Evolutionary conservation across 2,113 vertebrate species (phyloP).

Genomic region (Lynx canadensis): DNA sequence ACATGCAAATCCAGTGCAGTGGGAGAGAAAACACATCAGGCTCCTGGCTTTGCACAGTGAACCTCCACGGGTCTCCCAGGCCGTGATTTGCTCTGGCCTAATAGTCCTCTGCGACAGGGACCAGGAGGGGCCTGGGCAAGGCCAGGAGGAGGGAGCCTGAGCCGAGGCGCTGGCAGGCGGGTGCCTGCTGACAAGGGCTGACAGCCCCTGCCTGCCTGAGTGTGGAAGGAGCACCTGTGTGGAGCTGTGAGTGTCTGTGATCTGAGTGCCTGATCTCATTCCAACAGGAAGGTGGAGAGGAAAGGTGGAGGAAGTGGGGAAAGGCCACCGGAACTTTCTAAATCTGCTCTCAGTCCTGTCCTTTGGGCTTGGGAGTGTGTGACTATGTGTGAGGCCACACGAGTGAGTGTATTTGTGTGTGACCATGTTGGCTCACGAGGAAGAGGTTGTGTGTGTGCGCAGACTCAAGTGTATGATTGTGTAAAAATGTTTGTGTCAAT

Average conservation of each 20-base stretch:
- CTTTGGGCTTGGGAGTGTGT: neutral
- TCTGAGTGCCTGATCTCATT: neutral
- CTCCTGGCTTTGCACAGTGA: neutral
- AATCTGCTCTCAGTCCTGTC: neutral
- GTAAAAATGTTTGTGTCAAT: neutral
- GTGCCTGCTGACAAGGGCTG: neutral
- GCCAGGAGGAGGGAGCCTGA: neutral
- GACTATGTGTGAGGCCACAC: neutral
- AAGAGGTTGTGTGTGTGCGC: neutral
- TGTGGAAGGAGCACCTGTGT: neutral
- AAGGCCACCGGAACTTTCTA: neutral
- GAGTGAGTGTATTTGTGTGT: neutral
- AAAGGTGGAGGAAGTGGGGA: neutral
- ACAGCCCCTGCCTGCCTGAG: accelerated
- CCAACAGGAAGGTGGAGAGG: neutral
- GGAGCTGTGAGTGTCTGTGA: neutral
- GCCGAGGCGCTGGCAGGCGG: no score
- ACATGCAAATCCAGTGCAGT: neutral
- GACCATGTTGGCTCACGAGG: neutral
- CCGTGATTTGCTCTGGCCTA: neutral
- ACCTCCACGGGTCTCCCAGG: neutral
- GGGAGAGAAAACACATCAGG: neutral
- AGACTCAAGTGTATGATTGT: neutral
- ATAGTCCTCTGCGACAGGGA: neutral
- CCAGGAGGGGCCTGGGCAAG: neutral